Conservation (phyloP, 2,888 invertebrate genomes). For the Dasypogon diadema region DNA sequence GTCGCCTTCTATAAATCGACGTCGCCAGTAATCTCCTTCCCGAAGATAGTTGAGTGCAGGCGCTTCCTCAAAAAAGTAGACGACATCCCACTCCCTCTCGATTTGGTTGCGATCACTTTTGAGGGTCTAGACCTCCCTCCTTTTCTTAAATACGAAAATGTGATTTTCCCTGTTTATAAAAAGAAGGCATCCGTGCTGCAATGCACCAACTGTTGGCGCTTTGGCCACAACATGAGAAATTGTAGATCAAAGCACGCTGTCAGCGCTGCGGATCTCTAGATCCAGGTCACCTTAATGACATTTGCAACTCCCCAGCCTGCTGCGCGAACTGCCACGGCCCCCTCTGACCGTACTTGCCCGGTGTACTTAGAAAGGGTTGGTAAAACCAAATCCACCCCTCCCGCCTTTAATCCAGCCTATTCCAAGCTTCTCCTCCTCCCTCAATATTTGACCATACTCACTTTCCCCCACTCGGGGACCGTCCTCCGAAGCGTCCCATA, state of each 20-base stretch:
- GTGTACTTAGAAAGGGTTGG: background rate
- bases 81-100: background rate
- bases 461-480: too few species aligned
- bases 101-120: background rate
- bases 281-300: background rate
- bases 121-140: background rate
- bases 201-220: background rate
- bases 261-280: background rate
- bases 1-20: background rate
- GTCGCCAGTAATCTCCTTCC: background rate
- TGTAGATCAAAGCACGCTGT: background rate
- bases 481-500: too few species aligned
- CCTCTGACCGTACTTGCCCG: background rate
- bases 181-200: background rate
- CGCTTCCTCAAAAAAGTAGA: background rate
- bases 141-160: background rate
- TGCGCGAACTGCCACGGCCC: background rate
- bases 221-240: background rate
- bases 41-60: background rate
- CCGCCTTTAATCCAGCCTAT: too few species aligned
- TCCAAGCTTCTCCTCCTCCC: too few species aligned
- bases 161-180: background rate
- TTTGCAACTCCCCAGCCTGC: background rate
- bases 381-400: too few species aligned
- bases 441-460: too few species aligned